phyloP scores from a whole-genome alignment of 2,888 invertebrate species.

The Nephrotoma guestfalica region DNA sequence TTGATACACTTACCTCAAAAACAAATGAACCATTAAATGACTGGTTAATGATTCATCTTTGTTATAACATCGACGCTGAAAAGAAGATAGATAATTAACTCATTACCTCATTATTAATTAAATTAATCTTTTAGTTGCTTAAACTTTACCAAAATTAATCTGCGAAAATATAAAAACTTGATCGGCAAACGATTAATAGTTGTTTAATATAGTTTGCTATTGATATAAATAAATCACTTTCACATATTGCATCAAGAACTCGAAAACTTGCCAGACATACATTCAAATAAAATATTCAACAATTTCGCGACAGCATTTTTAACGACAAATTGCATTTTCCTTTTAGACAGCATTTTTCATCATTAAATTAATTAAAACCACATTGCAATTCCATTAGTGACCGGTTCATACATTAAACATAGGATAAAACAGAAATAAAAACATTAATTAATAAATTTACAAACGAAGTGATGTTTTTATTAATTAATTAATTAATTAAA shows the following conservation, averaged over 20 bases:
- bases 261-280: neutral
- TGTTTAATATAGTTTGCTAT: too few relatives aligned
- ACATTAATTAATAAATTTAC: neutral
- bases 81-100: too few relatives aligned
- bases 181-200: too few relatives aligned
- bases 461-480: neutral
- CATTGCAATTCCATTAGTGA: neutral
- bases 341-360: neutral
- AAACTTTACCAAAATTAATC: too few relatives aligned
- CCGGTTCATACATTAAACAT: neutral
- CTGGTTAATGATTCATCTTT: too few relatives aligned
- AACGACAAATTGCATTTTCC: neutral
- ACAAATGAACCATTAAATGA: too few relatives aligned
- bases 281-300: neutral
- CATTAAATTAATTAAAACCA: neutral
- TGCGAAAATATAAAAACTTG: too few relatives aligned
- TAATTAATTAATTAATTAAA: neutral
- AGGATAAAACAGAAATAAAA: neutral
- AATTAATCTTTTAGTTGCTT: too few relatives aligned
- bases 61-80: too few relatives aligned
- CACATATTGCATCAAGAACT: neutral
- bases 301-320: neutral
- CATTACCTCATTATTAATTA: too few relatives aligned
- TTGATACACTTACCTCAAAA: too few relatives aligned
- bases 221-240: too few relatives aligned